These are phyloP conservation scores for Meriones unguiculatus DNA, from an alignment of 2,113 vertebrate genomes.

Conservation along the genomic window DNA sequence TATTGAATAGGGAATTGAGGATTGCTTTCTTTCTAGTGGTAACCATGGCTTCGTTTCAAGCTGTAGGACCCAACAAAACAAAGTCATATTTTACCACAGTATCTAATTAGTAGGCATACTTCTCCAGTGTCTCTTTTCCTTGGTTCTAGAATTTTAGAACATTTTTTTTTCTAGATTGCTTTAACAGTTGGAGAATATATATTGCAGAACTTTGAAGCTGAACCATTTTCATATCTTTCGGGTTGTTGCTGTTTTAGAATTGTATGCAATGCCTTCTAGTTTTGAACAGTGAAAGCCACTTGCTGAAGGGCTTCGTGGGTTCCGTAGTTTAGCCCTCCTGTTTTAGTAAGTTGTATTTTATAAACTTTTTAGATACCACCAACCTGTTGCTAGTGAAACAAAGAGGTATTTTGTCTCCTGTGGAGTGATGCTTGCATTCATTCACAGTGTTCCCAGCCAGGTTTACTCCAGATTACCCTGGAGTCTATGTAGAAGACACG, in stretches of 20 bases:
- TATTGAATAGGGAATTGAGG: constrained; percentile 75
- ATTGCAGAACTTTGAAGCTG: background rate
- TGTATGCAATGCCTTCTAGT: constrained; percentile 26
- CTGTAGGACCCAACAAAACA: constrained; percentile 59
- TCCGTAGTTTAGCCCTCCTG: background rate
- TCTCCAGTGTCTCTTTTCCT: constrained; percentile 23
- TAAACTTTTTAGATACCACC: background rate
- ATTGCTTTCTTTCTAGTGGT: constrained; percentile 71
- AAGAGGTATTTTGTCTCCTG: background rate
- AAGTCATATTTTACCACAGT: constrained; percentile 56
- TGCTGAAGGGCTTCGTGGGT: constrained; percentile 21
- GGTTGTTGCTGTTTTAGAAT: constrained; percentile 17
- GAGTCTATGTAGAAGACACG: background rate
- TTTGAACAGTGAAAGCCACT: background rate
- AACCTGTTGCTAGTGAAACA: background rate
- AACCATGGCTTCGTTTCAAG: constrained; percentile 64
- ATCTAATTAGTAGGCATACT: constrained; percentile 54
- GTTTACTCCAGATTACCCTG: constrained; percentile 20
- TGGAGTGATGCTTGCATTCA: background rate
- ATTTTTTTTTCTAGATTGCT: background rate
- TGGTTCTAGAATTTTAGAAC: constrained; percentile 29
- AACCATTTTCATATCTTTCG: background rate
- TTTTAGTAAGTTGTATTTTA: constrained; percentile 37
- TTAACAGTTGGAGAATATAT: background rate
- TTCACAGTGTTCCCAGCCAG: constrained; percentile 22